Conservation (phyloP, 2,113 vertebrate species). For the Malurus alboscapulatus region DNA sequence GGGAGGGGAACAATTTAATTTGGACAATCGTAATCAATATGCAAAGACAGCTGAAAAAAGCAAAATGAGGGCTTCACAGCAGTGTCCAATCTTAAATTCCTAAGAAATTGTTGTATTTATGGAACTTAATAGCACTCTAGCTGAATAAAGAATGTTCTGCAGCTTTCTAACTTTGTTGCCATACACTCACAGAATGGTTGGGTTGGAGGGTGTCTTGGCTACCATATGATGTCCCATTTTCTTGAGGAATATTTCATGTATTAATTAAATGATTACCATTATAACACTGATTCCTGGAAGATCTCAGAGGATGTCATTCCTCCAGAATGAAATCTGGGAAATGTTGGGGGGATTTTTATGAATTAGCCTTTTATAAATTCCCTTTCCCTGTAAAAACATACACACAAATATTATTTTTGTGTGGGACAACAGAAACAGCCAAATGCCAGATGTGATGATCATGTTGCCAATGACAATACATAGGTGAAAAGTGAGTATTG, state of each 20-base stretch:
- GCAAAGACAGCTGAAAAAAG: background rate
- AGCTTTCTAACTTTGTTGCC: background rate
- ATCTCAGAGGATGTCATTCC: background rate
- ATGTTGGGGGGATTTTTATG: background rate
- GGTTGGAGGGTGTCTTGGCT: background rate
- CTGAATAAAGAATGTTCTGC: background rate
- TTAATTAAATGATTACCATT: background rate
- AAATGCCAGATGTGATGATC: background rate
- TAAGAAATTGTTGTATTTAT: background rate
- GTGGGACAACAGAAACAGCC: background rate
- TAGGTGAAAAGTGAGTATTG: background rate
- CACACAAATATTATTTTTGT: background rate
- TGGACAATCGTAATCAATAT: background rate
- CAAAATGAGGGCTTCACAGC: background rate
- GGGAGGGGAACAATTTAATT: background rate
- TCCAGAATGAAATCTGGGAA: background rate
- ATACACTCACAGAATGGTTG: background rate
- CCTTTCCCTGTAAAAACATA: background rate
- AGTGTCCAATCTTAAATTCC: background rate
- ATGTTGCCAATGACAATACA: background rate
- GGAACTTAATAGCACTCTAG: background rate
- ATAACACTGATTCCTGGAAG: background rate
- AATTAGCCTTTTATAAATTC: background rate
- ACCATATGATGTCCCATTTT: background rate
- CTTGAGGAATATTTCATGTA: background rate